Conservation (phyloP, 2,113 vertebrate species). For the Verasper variegatus region DNA sequence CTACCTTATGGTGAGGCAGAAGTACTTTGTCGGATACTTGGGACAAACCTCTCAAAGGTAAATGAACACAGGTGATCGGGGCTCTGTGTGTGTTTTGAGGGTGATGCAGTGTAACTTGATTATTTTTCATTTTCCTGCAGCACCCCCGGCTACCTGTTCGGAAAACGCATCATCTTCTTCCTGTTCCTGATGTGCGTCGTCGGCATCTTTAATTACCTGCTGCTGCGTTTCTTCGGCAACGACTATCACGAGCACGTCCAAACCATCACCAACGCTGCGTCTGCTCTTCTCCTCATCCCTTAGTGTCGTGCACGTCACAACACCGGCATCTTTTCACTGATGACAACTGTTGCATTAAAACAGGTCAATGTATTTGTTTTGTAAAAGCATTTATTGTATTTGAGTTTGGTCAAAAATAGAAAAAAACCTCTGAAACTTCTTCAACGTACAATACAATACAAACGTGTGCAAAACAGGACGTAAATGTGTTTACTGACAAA, state of each 20-base stretch:
- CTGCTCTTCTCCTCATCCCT: constrained; percentile 91
- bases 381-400: constrained; percentile 42
- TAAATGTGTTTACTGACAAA: not conserved
- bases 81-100: not conserved
- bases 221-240: constrained; percentile 81
- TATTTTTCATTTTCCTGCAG: constrained; percentile 64
- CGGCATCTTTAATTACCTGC: constrained; percentile 90
- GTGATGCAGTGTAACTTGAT: not conserved
- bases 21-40: constrained; percentile 95
- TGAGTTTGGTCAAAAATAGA: not conserved
- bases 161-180: constrained; percentile 92
- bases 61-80: not conserved
- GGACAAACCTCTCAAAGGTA: constrained; percentile 95
- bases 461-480: not conserved
- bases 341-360: not conserved
- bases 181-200: constrained; percentile 91
- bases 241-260: constrained; percentile 90
- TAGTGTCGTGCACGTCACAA: constrained; percentile 57
- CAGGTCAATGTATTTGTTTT: not conserved
- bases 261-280: constrained; percentile 85
- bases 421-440: not conserved
- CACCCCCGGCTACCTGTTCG: constrained; percentile 93
- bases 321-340: not conserved
- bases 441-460: not conserved
- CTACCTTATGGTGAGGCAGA: constrained; percentile 93